Base-by-base conservation (phyloP, 1,140 invertebrate genomes). In the Drepana arcuata region DNA sequence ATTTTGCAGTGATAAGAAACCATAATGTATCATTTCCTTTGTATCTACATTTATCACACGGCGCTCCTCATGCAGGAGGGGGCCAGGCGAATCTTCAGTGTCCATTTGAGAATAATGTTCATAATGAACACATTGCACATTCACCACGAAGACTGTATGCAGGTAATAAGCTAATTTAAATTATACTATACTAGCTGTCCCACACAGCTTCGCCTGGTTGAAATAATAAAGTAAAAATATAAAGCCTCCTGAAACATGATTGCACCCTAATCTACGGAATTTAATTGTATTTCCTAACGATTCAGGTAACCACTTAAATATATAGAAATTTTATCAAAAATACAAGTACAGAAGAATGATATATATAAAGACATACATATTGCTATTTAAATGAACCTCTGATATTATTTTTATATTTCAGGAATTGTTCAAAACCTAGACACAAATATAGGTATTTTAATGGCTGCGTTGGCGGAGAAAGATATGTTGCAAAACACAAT, bases 381-480 rank as follows among this genome's bases (percentile, higher is more conserved):
- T 34, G 16, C 5, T 23, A 4, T 16, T 9, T 21, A 21, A 12
- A 34, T 1, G 11, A 12, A 2, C 13, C 9, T 18, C 14, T 14
- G 11, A 5, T 15, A 2, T 16, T 28, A 1, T 26, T 90, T 91
- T 37, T 87, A 95, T 0, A 46, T 51, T 56, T 16, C 44, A 64
- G 60, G 49, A 34, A 23, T 59, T 23, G 56, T 66, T 6, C 39
- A 38, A n/a, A 40, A 38, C 35, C 50, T 65, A 23, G 65, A 94
- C 95, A 74, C 85, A 91, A 60, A 90, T 90, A 34, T 89, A 93
- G 3, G 93, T 90, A 1, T 77, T 85, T 26, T 88, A 94, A 9
- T 83, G 92, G 2, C 60, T 83, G 88, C 91, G 1, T 72, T 96
- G 16, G 62, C 86, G 14, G 68, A 85, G 9, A 86, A 83, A 25